Conservation (phyloP, 30 jellyfish, hydroid and myxozoan genomes). For the Aurelia aurita region DNA sequence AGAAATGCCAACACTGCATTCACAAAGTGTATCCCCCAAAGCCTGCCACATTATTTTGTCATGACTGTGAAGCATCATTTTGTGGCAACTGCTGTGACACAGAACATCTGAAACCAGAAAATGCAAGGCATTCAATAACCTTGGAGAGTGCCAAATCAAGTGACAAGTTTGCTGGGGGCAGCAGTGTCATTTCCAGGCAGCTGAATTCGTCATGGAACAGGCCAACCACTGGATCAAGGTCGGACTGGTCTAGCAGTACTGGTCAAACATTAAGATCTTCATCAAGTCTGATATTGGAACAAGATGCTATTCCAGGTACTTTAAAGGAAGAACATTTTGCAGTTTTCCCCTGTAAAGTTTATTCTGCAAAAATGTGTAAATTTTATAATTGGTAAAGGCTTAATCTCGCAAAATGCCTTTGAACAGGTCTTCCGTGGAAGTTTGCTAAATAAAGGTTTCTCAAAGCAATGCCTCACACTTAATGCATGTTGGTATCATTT, state of each 20-base stretch:
- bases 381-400: no score
- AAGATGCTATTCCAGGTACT: constrained; percentile 54
- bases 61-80: constrained; percentile 57
- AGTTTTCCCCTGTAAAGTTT: no score
- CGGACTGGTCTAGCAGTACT: not conserved
- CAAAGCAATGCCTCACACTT: no score
- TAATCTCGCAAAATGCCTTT: no score
- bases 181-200: not conserved
- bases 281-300: constrained; percentile 44
- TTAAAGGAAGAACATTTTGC: no score
- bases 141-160: constrained; percentile 50
- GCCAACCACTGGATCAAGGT: not conserved
- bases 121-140: constrained; percentile 38
- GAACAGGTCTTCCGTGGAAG: no score
- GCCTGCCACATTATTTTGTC: constrained; percentile 74
- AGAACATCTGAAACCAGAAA: constrained; percentile 72
- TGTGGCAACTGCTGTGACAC: constrained; percentile 80
- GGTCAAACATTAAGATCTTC: constrained; percentile 47
- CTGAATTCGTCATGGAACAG: not conserved
- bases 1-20: constrained; percentile 57
- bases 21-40: constrained; percentile 72
- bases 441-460: no score
- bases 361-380: no score
- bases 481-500: no score
- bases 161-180: not conserved